These are phyloP conservation scores for Drosophila nannoptera DNA, from an alignment of 1,140 invertebrate species.

Conservation along the genomic window DNA sequence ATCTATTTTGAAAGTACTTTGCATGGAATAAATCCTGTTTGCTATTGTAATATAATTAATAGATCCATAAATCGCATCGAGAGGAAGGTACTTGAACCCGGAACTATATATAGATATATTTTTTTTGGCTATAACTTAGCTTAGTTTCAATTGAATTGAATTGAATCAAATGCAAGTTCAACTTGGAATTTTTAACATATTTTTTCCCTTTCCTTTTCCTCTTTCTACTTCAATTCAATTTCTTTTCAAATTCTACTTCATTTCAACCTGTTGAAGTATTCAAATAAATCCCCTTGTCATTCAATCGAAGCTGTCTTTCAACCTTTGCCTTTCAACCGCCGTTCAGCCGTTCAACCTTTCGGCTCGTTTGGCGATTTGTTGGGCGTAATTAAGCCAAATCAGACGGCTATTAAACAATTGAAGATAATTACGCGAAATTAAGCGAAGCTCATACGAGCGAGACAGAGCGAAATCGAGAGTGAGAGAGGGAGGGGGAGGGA, in stretches of 20 bases:
- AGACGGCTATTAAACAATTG: conserved; percentile 68
- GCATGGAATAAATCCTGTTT: background rate
- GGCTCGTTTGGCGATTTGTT: conserved; percentile 23
- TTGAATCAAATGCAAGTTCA: too few relatives aligned
- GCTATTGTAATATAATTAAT: background rate
- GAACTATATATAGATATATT: background rate
- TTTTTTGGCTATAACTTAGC: background rate
- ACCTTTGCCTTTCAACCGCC: conserved; percentile 27
- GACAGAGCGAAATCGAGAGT: too few relatives aligned
- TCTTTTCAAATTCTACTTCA: background rate
- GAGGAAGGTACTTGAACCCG: too few relatives aligned
- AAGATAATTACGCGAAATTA: conserved; percentile 63
- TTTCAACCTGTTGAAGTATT: background rate
- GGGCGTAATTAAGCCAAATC: conserved; percentile 58
- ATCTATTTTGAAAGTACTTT: conserved; percentile 6
- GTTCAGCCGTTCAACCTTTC: background rate
- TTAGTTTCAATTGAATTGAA: background rate
- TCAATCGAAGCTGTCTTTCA: conserved; percentile 4
- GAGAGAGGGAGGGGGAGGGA: too few relatives aligned
- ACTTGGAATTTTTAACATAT: too few relatives aligned
- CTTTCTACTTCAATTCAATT: background rate
- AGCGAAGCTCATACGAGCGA: conserved; percentile 11
- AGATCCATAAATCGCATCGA: background rate
- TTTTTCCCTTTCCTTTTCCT: too few relatives aligned
- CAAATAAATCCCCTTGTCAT: conserved; percentile 12